A percentile compares a stretch with the other conserved stretches of the same genome.
These are phyloP conservation scores for Myotis planiceps DNA, from an alignment of 2,797 vertebrate genomes.

Conservation along the genomic window DNA sequence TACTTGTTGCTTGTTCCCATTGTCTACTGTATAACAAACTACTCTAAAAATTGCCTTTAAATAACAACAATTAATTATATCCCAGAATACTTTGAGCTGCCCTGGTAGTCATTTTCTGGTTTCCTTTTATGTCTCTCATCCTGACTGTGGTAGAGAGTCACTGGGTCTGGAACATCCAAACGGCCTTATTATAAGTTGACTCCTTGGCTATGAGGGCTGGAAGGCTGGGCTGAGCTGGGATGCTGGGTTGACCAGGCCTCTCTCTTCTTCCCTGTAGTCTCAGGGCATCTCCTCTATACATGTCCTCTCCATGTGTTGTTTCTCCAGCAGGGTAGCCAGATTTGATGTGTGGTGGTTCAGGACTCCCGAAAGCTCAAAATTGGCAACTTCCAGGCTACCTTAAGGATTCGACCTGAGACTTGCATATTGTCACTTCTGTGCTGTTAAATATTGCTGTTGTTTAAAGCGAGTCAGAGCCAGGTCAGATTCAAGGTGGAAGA, in stretches of 20 bases:
- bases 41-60: neutral
- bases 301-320: neutral
- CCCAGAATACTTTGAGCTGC: neutral
- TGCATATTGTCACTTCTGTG: neutral
- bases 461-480: neutral
- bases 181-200: neutral
- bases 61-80: neutral
- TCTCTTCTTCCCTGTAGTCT: neutral
- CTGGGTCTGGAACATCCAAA: neutral
- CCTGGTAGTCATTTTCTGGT: neutral
- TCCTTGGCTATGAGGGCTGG: neutral
- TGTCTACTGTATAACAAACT: neutral
- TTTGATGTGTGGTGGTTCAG: neutral
- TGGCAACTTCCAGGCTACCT: neutral
- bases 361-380: neutral
- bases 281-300: neutral
- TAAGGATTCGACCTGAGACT: neutral
- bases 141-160: neutral
- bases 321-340: neutral
- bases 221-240: neutral
- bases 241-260: accelerated
- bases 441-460: neutral
- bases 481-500: neutral
- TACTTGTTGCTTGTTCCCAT: neutral
- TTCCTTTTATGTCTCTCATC: neutral